These are phyloP conservation scores for Macrostomum lignano DNA, from an alignment of 1,140 invertebrate species.

Conservation along the genomic window DNA sequence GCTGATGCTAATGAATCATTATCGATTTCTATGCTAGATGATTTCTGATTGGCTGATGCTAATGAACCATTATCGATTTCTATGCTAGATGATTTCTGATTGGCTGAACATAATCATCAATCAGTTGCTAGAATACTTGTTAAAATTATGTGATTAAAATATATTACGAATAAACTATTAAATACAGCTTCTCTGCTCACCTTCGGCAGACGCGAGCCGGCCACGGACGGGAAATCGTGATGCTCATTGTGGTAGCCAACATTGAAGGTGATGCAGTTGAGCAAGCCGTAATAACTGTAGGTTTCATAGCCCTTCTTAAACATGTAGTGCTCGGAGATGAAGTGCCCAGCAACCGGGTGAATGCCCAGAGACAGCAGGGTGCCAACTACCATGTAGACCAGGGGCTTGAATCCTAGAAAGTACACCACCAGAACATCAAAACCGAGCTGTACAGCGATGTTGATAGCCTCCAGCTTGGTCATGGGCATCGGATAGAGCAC, in stretches of 20 bases:
- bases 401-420: conserved; percentile 42
- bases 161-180: too few species aligned
- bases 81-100: too few species aligned
- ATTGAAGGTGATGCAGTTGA: conserved; percentile 94
- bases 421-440: conserved; percentile 53
- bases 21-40: too few species aligned
- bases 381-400: conserved; percentile 56
- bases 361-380: conserved; percentile 73
- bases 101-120: too few species aligned
- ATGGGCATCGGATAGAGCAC: conserved; percentile 62
- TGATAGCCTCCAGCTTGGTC: conserved; percentile 44
- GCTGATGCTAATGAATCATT: too few species aligned
- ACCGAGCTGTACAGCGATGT: conserved; percentile 51
- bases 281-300: conserved; percentile 82
- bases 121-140: too few species aligned
- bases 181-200: too few species aligned
- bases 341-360: conserved; percentile 90
- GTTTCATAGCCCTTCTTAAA: conserved; percentile 86
- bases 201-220: conserved; percentile 59
- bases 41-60: too few species aligned
- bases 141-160: too few species aligned
- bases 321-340: conserved; percentile 97
- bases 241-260: conserved; percentile 45
- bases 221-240: conserved; percentile 83
- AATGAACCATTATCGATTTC: too few species aligned